phyloP scores from a whole-genome alignment of 2,888 invertebrate genomes.

The Laothoe populi region DNA sequence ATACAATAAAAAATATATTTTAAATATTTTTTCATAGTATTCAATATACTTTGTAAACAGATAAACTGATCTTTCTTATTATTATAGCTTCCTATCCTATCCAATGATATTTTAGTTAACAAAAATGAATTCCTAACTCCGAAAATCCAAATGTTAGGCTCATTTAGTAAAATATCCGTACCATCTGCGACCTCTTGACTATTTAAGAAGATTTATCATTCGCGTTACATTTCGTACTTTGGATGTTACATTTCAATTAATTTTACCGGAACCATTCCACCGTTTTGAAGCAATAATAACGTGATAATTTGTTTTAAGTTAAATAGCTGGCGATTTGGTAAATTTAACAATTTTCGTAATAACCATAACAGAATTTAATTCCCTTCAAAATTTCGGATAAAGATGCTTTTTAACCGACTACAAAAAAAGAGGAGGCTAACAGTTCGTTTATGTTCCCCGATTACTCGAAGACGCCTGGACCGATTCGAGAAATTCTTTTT shows the following conservation, averaged over 20 bases:
- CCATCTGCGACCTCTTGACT: constrained; percentile 75
- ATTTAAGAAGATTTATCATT: constrained; percentile 71
- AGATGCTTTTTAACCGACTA: not conserved
- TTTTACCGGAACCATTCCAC: constrained; percentile 29
- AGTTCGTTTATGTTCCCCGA: too few species aligned
- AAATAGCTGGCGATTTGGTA: constrained; percentile 8
- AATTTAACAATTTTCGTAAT: constrained; percentile 9
- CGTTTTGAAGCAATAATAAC: constrained; percentile 7
- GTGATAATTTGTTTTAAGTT: constrained; percentile 20
- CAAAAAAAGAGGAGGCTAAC: too few species aligned
- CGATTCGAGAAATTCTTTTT: too few species aligned
- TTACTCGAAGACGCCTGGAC: too few species aligned
- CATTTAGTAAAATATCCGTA: constrained; percentile 78
- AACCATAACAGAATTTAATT: not conserved
- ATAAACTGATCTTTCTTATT: not conserved
- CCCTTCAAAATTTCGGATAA: not conserved
- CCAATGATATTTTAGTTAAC: constrained; percentile 22
- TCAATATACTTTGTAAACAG: too few species aligned
- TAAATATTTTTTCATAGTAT: too few species aligned
- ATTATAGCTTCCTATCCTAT: constrained; percentile 35
- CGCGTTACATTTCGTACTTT: constrained; percentile 43
- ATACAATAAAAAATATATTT: too few species aligned
- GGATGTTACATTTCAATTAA: constrained; percentile 43
- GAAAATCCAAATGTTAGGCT: constrained; percentile 64
- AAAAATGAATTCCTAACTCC: constrained; percentile 50